Evolutionary conservation across 2,888 invertebrate genomes (phyloP).

Genomic region (Notodonta ziczac): DNA sequence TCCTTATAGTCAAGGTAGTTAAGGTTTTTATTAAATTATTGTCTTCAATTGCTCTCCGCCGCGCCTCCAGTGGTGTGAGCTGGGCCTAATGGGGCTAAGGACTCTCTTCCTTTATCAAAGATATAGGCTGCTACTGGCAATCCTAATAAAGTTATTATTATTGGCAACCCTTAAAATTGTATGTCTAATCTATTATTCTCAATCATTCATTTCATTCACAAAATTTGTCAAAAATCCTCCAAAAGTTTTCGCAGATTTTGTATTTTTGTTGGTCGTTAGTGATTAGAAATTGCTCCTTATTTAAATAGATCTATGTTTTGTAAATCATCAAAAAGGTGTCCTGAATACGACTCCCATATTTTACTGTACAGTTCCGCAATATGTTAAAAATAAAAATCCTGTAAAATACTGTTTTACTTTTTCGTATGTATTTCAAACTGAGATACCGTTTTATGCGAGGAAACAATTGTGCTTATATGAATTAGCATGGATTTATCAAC

Average conservation of each 20-base stretch:
- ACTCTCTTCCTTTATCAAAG: too few relatives aligned
- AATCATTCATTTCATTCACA: too few relatives aligned
- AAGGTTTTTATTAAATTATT: too few relatives aligned
- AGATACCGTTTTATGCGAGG: neutral
- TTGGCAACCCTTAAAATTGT: too few relatives aligned
- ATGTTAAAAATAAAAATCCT: neutral
- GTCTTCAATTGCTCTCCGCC: too few relatives aligned
- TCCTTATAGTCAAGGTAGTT: too few relatives aligned
- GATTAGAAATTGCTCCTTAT: neutral
- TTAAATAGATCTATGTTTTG: neutral
- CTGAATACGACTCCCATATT: neutral
- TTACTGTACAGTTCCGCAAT: neutral
- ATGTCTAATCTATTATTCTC: too few relatives aligned
- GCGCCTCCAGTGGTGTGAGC: too few relatives aligned
- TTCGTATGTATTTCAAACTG: neutral
- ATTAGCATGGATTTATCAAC: constrained; percentile 57
- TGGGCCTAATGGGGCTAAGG: too few relatives aligned
- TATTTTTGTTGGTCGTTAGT: constrained; percentile 1
- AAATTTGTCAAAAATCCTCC: too few relatives aligned
- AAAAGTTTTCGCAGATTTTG: neutral
- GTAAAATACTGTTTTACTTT: neutral
- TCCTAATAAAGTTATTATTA: too few relatives aligned
- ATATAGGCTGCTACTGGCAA: too few relatives aligned
- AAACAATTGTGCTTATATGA: neutral
- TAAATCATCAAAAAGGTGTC: neutral